Evolutionary conservation across 53 echinoderm and acorn worm species (phyloP), one percentile per base, ranked within the genome.

Genomic region (Apostichopus leukothele): DNA sequence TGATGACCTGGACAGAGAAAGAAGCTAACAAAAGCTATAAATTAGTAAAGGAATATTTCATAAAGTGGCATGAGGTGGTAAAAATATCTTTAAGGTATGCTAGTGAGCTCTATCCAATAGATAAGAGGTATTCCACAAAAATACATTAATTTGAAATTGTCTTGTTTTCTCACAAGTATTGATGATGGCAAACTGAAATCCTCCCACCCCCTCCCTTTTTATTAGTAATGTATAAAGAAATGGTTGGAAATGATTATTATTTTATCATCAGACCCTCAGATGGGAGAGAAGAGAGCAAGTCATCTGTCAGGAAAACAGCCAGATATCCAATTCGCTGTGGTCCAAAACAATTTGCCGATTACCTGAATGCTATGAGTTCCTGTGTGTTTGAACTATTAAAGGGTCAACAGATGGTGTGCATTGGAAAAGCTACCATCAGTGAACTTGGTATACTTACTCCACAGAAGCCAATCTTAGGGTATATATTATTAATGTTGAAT

Each of bases 301-400:
- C 92, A 20, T 83, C 89, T n/a, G 92, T 91, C 50, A 86, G 92
- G 71, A 96, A 96, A 9, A 93, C 92, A 1, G 95, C 99, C 23
- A 92, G 99, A 79, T 99, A 89, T 78, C 95, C 95, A 5, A 90
- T 99, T 73, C 81, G 96, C 88, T 99, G 95, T 91, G 99, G 99
- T 7, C 99, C 99, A 22, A 99, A 99, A 83, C 99, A 99, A 84
- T 99, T 96, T 92, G 89, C 99, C 18, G 92, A 94, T 7, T 99
- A 99, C 76, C 93, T 99, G 67, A 92, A 87, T 92, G 99, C 96
- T 91, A 96, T 99, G 99, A 94, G 99, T 74, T 89, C 92, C 9
- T 55, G 93, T 7, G 79, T 87, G 55, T 76, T 96, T 20, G 99
- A 99, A 66, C 90, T 99, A 16, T 83, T 99, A 52, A 90, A 91